Evolutionary conservation across 2,113 vertebrate genomes (phyloP).

Genomic region (Urocitellus parryii): DNA sequence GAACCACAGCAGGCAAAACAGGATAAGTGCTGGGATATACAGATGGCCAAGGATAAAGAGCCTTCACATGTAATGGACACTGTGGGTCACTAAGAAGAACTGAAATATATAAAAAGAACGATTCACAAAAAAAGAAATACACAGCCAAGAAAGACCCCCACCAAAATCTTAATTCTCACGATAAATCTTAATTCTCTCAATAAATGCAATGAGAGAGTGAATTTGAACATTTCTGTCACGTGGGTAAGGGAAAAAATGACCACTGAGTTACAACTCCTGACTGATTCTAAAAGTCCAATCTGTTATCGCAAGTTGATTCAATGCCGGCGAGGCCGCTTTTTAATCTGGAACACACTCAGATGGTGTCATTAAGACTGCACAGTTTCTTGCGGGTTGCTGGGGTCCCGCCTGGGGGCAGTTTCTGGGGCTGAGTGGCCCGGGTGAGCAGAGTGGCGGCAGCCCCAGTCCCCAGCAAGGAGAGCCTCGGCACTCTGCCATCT

Average conservation of each 20-base stretch:
- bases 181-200: not conserved
- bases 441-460: rapidly evolving
- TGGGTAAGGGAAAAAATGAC: not conserved
- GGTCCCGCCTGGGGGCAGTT: rapidly evolving
- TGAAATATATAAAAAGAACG: not conserved
- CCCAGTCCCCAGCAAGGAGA: rapidly evolving
- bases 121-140: not conserved
- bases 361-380: too few relatives aligned
- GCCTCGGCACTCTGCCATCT: not conserved
- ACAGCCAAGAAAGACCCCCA: not conserved
- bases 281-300: not conserved
- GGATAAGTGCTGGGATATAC: not conserved
- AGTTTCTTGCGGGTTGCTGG: too few relatives aligned
- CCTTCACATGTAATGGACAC: not conserved
- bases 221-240: not conserved
- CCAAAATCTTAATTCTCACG: not conserved
- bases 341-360: not conserved
- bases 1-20: not conserved
- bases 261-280: not conserved
- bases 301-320: not conserved
- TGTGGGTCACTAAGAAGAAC: not conserved
- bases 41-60: not conserved
- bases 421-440: rapidly evolving
- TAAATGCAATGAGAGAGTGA: not conserved
- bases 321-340: not conserved